These are phyloP conservation scores for Gortyna flavago DNA, from an alignment of 2,888 invertebrate species.

Conservation along the genomic window DNA sequence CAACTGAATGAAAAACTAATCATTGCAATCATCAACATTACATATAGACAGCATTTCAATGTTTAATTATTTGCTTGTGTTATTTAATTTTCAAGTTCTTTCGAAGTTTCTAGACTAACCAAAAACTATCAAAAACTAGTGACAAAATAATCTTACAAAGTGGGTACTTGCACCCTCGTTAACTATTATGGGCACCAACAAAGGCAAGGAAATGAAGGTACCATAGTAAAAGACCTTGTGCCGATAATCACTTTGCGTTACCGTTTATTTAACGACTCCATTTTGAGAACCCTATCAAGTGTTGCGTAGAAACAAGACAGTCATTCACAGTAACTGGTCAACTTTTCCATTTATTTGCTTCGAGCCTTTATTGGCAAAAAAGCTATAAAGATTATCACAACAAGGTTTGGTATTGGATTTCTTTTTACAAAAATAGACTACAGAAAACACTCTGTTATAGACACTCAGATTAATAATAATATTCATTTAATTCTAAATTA, in stretches of 20 bases:
- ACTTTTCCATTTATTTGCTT: constrained; percentile 24
- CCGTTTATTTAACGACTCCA: constrained; percentile 62
- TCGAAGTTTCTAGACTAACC: background rate
- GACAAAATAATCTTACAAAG: constrained; percentile 44
- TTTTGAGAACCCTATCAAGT: constrained; percentile 56
- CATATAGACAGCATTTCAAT: background rate
- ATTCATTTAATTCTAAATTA: background rate
- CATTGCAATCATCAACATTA: background rate
- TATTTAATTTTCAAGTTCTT: background rate
- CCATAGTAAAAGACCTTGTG: constrained; percentile 45
- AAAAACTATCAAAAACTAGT: constrained; percentile 29
- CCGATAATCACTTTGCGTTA: constrained; percentile 61
- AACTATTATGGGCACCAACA: constrained; percentile 53
- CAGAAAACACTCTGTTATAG: too few relatives aligned
- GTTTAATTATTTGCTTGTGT: background rate
- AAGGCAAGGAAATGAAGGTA: constrained; percentile 57
- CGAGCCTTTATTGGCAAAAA: constrained; percentile 19
- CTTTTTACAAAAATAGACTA: background rate
- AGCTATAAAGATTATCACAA: constrained; percentile 13
- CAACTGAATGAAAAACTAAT: background rate
- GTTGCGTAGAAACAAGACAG: constrained; percentile 37
- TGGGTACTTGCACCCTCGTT: constrained; percentile 46
- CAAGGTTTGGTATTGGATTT: background rate
- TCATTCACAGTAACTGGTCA: constrained; percentile 37
- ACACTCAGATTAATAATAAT: background rate